These are phyloP conservation scores for Chesias legatella DNA, from an alignment of 2,888 invertebrate species.

Conservation along the genomic window DNA sequence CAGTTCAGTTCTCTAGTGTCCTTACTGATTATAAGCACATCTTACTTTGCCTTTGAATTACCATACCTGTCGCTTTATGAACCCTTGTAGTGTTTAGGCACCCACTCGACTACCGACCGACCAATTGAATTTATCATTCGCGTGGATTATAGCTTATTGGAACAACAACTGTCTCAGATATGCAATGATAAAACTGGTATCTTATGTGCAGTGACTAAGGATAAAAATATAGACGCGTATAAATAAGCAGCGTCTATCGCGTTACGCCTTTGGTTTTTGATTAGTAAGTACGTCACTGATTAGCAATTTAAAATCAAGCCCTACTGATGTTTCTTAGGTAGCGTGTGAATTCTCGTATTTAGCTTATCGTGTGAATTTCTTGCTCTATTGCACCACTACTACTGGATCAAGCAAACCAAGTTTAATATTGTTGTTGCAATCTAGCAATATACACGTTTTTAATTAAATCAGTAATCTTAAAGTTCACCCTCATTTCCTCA, in stretches of 20 bases:
- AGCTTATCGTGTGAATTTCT: slow-evolving; percentile 16
- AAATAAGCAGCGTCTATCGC: neutral
- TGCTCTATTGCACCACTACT: too few species aligned
- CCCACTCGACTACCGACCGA: slow-evolving; percentile 65
- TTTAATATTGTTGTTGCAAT: too few species aligned
- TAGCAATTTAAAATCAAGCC: neutral
- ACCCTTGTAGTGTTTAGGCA: slow-evolving; percentile 74
- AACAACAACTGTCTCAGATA: slow-evolving; percentile 62
- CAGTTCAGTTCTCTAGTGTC: too few species aligned
- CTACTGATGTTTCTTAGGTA: neutral
- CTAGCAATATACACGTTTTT: too few species aligned
- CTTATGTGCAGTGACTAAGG: slow-evolving; percentile 26
- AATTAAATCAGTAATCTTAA: too few species aligned
- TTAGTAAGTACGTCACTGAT: neutral
- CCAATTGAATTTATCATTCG: slow-evolving; percentile 72
- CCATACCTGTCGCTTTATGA: slow-evolving; percentile 76
- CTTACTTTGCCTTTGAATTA: slow-evolving; percentile 48
- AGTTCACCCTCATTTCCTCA: too few species aligned
- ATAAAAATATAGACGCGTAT: slow-evolving; percentile 12
- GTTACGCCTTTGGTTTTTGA: neutral
- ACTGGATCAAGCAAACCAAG: too few species aligned
- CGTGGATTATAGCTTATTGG: slow-evolving; percentile 71
- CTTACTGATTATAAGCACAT: too few species aligned
- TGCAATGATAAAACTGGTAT: slow-evolving; percentile 50
- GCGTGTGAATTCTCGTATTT: slow-evolving; percentile 6